phyloP scores from a whole-genome alignment of 2,888 invertebrate species.

The Netelia inedita region DNA sequence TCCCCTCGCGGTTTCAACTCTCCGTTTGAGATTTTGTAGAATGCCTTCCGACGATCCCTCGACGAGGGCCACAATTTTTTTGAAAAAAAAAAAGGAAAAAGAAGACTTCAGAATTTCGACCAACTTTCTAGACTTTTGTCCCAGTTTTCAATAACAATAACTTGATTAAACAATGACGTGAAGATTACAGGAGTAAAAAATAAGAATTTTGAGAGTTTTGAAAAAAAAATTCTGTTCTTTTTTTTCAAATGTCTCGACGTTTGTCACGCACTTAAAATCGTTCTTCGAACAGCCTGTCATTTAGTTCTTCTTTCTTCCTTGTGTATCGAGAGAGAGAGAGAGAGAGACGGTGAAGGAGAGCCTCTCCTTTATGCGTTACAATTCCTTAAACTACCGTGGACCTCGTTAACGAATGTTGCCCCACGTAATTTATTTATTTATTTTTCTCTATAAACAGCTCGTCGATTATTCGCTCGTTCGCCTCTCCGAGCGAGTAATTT shows the following conservation, averaged over 20 bases:
- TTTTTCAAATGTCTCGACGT: neutral
- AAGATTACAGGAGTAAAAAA: neutral
- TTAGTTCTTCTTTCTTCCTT: slow-evolving; percentile 4
- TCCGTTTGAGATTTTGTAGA: slow-evolving; percentile 75
- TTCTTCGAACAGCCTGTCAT: slow-evolving; percentile 3
- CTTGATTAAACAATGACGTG: too few species aligned
- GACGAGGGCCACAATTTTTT: slow-evolving; percentile 60
- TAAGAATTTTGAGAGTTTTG: neutral
- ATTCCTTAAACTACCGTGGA: neutral
- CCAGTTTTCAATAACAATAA: too few species aligned
- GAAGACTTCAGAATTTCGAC: too few species aligned
- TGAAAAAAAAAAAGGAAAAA: too few species aligned
- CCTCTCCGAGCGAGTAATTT: slow-evolving; percentile 11
- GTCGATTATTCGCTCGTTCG: slow-evolving; percentile 23
- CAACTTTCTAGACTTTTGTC: too few species aligned
- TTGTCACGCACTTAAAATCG: neutral
- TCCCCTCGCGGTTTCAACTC: slow-evolving; percentile 47
- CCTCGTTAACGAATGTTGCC: slow-evolving; percentile 7
- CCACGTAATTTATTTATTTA: neutral
- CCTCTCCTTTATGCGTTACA: neutral
- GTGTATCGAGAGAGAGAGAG: neutral
- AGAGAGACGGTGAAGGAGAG: neutral
- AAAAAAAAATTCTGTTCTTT: neutral
- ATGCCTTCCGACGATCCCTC: slow-evolving; percentile 59
- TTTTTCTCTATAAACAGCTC: slow-evolving; percentile 9